phyloP scores from a whole-genome alignment of 2,113 vertebrate genomes.

The Nycticebus coucang region DNA sequence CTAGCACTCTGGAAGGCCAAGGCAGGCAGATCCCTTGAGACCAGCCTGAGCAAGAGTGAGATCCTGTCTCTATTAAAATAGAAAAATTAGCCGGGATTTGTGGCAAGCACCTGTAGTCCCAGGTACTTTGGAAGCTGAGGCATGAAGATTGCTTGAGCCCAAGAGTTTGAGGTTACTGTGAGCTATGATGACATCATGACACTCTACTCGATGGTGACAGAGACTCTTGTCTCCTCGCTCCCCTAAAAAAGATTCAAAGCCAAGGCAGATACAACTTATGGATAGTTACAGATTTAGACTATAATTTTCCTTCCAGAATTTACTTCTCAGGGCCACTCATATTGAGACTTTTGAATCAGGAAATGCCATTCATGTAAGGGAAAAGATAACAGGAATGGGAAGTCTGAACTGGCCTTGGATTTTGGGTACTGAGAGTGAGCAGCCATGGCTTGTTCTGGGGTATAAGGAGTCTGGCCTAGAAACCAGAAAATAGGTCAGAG shows the following conservation, averaged over 20 bases:
- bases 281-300: background rate
- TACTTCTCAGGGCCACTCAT: background rate
- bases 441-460: background rate
- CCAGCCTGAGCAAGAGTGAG: too few relatives aligned
- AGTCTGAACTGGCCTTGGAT: background rate
- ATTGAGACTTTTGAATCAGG: background rate
- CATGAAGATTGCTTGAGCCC: too few relatives aligned
- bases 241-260: background rate
- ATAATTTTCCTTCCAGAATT: background rate
- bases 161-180: too few relatives aligned
- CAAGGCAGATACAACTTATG: background rate
- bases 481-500: constrained; percentile 77
- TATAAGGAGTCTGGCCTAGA: constrained; percentile 67
- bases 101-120: too few relatives aligned
- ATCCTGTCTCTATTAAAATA: too few relatives aligned
- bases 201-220: too few relatives aligned
- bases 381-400: background rate
- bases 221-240: too few relatives aligned
- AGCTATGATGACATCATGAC: too few relatives aligned
- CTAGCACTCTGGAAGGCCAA: too few relatives aligned
- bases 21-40: too few relatives aligned
- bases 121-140: too few relatives aligned
- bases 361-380: background rate
- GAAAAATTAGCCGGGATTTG: too few relatives aligned
- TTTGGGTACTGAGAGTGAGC: background rate